Evolutionary conservation across 2,888 invertebrate species (phyloP), one percentile per base, ranked within the genome.

Genomic region (Osmoderma eremita): DNA sequence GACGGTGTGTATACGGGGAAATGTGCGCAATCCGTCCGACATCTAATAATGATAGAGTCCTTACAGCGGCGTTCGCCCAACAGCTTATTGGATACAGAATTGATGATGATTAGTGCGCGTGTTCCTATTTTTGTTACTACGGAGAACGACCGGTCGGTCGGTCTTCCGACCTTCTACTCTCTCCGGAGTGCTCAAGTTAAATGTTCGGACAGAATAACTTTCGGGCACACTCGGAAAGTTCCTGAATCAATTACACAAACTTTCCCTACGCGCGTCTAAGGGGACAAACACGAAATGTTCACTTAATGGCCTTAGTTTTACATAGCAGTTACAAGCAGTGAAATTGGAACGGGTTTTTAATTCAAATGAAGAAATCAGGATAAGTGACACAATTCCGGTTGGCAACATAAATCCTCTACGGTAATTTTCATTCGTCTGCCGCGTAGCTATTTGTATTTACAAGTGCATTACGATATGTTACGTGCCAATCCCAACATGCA

Each of bases 231-330:
- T 30, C 61, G 42, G 61, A 24, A 63, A 63, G 41, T 50, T 63
- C 41, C 41, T 24, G 63, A 63, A 63, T 63, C 63, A 63, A 63
- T 63, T 63, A 63, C 39, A 63, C 51, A 51, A 63, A 63, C 39
- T 63, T 63, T 63, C 50, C 51, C 41, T 30, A 30, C 63, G 17
- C 42, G 24, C 51, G 24, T 38, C 41, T 41, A 39, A 18, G 22
- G 15, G 63, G 38, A 39, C 41, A 51, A 63, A 42, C 63, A 39
- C 51, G 51, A 51, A 63, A 51, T 63, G 63, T 41, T 41, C 39
- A 20, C 39, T 63, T 63, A 63, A 53, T 42, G 20, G 39, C 20
- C 18, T 51, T 63, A 63, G 63, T 63, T 63, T 53, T 63, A 50
- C 51, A 63, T 42, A 42, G 42, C 30, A 61, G 42, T 61, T 61